Percentiles rank a stretch among this genome's conserved stretches.
These are phyloP conservation scores for Meteorus colon DNA, from an alignment of 2,888 invertebrate genomes.

Conservation along the genomic window DNA sequence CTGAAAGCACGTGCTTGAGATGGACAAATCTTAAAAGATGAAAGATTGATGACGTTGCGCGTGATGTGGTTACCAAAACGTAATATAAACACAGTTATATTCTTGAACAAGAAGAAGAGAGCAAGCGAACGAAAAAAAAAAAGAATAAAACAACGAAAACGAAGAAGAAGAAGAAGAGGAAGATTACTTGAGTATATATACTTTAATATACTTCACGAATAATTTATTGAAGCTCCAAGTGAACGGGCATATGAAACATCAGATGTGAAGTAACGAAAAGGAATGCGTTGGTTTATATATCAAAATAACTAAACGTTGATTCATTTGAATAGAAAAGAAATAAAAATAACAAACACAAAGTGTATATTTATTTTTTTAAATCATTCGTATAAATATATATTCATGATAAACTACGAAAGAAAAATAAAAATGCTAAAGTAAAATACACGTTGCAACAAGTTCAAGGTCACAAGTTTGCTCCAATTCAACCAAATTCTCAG, in stretches of 20 bases:
- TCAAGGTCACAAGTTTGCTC: conserved; percentile 19
- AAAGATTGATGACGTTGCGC: conserved; percentile 57
- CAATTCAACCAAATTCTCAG: conserved; percentile 7
- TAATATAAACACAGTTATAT: background rate
- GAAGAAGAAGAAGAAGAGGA: background rate
- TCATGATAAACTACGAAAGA: background rate
- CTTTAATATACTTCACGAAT: conserved; percentile 10
- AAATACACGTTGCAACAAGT: background rate
- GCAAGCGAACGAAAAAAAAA: background rate
- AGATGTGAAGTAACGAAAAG: background rate
- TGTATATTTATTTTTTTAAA: background rate
- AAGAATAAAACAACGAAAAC: background rate
- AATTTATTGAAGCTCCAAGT: conserved; percentile 5
- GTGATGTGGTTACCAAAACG: conserved; percentile 42
- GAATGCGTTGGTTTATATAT: background rate
- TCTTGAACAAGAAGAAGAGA: background rate
- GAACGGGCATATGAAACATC: background rate
- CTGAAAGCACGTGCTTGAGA: conserved; percentile 42
- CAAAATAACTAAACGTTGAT: background rate
- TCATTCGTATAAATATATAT: background rate
- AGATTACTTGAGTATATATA: conserved; percentile 8
- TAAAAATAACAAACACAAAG: background rate
- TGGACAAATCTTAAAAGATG: conserved; percentile 50
- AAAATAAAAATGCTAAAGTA: background rate
- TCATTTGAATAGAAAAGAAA: background rate